A percentile compares a stretch with the other conserved stretches of the same genome.
Conservation (phyloP, 2,888 invertebrate genomes). For the Ypsolopha sequella region DNA sequence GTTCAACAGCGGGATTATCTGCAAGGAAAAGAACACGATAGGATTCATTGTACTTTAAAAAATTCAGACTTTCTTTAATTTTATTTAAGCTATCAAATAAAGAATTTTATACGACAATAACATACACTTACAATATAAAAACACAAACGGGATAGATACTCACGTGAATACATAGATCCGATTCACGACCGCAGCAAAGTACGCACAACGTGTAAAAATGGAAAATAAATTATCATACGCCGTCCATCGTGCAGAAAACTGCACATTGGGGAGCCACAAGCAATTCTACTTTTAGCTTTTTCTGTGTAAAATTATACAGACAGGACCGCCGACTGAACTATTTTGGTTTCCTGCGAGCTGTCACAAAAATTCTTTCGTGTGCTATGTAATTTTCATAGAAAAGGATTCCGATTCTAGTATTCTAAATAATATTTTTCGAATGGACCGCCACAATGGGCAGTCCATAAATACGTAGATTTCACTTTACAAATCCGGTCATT, state of each 20-base stretch:
- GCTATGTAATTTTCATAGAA: too few relatives aligned
- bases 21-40: neutral
- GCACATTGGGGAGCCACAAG: neutral
- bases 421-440: neutral
- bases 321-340: too few relatives aligned
- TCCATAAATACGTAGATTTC: slow-evolving; percentile 3
- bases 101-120: too few relatives aligned
- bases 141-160: neutral
- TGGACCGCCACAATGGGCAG: neutral
- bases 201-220: neutral
- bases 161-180: neutral
- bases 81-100: too few relatives aligned
- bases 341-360: too few relatives aligned
- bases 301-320: too few relatives aligned
- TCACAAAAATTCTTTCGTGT: too few relatives aligned
- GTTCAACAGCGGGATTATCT: neutral
- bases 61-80: too few relatives aligned
- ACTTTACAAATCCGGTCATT: slow-evolving; percentile 11
- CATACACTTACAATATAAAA: neutral
- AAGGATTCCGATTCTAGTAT: neutral
- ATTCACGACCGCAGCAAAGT: neutral
- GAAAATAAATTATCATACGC: slow-evolving; percentile 2
- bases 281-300: neutral
- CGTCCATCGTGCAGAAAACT: neutral
- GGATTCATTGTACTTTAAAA: too few relatives aligned